Base-by-base conservation (phyloP, 2,888 invertebrate species). In the Frankliniella intonsa region DNA sequence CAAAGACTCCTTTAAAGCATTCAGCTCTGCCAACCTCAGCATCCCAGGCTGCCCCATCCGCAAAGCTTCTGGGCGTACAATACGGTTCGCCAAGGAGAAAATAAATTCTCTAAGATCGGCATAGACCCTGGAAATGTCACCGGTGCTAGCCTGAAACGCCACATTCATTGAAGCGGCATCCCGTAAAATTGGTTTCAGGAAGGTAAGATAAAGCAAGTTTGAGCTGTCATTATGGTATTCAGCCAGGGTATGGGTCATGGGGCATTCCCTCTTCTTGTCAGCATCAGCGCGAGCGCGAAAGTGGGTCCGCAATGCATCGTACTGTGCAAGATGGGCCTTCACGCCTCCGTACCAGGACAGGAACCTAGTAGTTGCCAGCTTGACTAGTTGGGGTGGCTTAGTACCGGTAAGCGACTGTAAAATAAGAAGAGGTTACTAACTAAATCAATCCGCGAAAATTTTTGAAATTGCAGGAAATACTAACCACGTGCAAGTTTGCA, bases 321-420 rank as follows among this genome's bases (percentile, higher is more conserved):
- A 84, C 8, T 85, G 84, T 49, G 85, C 84, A 17, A 84, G 38
- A 81, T 85, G 83, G 8, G 83, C 80, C 79, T 85, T 84, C 0
- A 85, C 81, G 10, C 83, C 84, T 38, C 84, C 82, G 81, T 83
- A 84, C 50, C 84, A 80, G 7, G 84, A 82, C 55, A 85, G 81
- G 85, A 84, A 85, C 69, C 84, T 82, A 14, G 84, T 85, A 12
- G 50, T 27, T 3, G 84, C 81, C 50, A 85, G 55, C 80, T 84
- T 82, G 1, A 85, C 82, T 83, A 85, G 84, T 65, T 82, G 84
- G 49, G 83, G 82, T 79, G 84, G 84, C 76, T 81, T 76, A 65
- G 81, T 81, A 17, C 82, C 83, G 51, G 82, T 83, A 14, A 38
- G 62, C n/a, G 17, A 14, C 65, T 65, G 65, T 3, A 65, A 65